Base-by-base conservation (phyloP, 2,888 invertebrate species). In the Lasioglossum pauxillum region DNA sequence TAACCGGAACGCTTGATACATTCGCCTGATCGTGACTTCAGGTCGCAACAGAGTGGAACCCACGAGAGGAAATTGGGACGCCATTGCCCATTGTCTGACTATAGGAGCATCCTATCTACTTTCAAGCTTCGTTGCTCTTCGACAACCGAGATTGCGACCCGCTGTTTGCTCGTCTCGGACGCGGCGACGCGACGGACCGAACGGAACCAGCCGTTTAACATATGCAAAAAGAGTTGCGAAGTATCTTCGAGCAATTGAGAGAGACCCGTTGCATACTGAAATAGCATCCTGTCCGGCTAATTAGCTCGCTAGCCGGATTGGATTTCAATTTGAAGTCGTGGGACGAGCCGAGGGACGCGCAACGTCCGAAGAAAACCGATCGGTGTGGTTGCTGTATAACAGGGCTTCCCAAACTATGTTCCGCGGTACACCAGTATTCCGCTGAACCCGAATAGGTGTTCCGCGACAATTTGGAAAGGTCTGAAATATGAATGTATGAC, bases 91-190 rank as follows among this genome's bases (percentile, higher is more conserved):
- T 38, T 38, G 77, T 78, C 67, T 53, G 35, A n/a, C 77, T 69
- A 69, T 35, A 35, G 31, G 69, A n/a, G 49, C 27, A 49, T 12
- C n/a, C 35, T 49, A 69, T 78, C 69, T 69, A 78, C 69, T 78
- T 69, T 69, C 77, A 49, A 53, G 69, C 77, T 69, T 49, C 49
- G 53, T 67, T 78, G 69, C 77, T 49, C 67, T 35, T 69, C 69
- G 77, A 71, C 69, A 69, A 69, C 38, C 71, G 41, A 71, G 71
- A 71, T 71, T 71, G 71, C 41, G 41, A 31, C 3, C 41, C 12
- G 23, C n/a, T 41, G 71, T 71, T 76, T 57, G 44, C 64, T 46
- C 27, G 44, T 76, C 64, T 64, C 19, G 46, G 19, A 23, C 5
- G 46, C 16, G 46, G 46, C 44, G 57, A 57, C n/a, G 57, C 69